These are phyloP conservation scores for Pentalonia nigronervosa DNA, from an alignment of 1,140 invertebrate genomes.

Conservation along the genomic window DNA sequence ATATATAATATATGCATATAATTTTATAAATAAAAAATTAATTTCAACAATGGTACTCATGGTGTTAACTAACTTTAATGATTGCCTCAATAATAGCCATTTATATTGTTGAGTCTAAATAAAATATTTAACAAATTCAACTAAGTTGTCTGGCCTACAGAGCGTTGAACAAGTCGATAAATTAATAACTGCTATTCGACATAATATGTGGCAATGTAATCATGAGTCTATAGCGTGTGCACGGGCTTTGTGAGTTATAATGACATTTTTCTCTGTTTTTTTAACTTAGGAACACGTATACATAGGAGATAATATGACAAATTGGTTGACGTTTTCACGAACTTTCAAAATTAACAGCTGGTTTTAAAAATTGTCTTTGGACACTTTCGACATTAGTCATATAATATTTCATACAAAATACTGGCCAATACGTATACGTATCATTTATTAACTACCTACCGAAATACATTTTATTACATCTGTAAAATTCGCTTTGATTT, in stretches of 20 bases:
- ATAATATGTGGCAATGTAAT: neutral
- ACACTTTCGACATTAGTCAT: neutral
- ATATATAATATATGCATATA: slow-evolving; percentile 5
- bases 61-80: slow-evolving; percentile 9
- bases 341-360: neutral
- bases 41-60: neutral
- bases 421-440: neutral
- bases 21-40: neutral
- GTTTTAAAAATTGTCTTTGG: neutral
- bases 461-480: neutral
- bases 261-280: neutral
- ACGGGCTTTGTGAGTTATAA: neutral
- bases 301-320: neutral
- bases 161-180: neutral
- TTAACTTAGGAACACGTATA: neutral
- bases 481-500: neutral
- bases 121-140: neutral
- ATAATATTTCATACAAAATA: neutral
- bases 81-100: slow-evolving; percentile 20
- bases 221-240: neutral
- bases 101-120: slow-evolving; percentile 13
- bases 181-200: neutral
- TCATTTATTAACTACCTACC: neutral
- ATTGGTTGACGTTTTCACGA: neutral
- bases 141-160: slow-evolving; percentile 11